Evolutionary conservation across 2,797 vertebrate genomes (phyloP).

Genomic region (Bucorvus abyssinicus): DNA sequence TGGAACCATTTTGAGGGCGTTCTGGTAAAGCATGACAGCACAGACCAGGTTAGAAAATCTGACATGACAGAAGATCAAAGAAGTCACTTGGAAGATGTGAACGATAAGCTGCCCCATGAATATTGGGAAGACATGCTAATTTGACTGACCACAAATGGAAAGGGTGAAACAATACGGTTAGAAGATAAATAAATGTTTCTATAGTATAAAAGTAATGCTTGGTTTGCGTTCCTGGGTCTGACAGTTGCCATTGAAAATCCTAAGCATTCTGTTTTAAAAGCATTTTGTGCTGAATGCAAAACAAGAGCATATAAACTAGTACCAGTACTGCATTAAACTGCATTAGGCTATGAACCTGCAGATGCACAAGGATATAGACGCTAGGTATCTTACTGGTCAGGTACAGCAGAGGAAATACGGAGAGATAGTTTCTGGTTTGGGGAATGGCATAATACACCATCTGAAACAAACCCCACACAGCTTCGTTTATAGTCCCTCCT

Average conservation of each 20-base stretch:
- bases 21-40: neutral
- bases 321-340: neutral
- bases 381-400: neutral
- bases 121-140: neutral
- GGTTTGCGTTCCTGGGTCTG: neutral
- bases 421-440: neutral
- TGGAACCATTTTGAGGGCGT: neutral
- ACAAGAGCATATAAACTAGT: neutral
- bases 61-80: neutral
- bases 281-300: neutral
- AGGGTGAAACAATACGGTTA: neutral
- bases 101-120: neutral
- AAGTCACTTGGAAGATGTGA: neutral
- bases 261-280: neutral
- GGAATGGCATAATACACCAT: neutral
- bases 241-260: neutral
- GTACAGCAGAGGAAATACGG: neutral
- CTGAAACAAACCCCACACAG: neutral
- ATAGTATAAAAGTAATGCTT: neutral
- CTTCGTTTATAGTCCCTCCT: neutral
- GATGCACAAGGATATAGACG: neutral
- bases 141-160: neutral
- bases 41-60: neutral
- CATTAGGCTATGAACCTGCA: neutral
- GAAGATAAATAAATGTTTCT: neutral